Conservation (phyloP, 2,888 invertebrate species). For the Anagyrus pseudococci region DNA sequence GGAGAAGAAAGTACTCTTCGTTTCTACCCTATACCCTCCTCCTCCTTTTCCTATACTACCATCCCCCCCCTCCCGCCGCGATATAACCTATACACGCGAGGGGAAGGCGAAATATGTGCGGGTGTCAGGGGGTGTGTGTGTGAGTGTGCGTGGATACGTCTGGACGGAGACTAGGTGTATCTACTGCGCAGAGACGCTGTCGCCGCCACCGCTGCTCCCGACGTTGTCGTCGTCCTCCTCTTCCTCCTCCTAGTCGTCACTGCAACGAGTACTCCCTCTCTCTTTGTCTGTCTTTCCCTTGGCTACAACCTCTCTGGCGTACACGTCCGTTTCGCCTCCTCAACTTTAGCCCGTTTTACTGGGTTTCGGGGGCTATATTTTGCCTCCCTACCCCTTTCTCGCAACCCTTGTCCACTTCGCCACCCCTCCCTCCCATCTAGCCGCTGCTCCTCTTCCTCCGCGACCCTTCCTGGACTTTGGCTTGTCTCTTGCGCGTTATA, state of each 20-base stretch:
- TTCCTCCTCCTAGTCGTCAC: no score
- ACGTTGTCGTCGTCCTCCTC: no score
- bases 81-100: constrained; percentile 11
- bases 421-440: not conserved
- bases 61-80: constrained; percentile 38
- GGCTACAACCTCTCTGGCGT: constrained; percentile 7
- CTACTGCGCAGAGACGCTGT: constrained; percentile 8
- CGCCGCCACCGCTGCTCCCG: constrained; percentile 11
- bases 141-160: not conserved
- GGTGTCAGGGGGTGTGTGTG: not conserved
- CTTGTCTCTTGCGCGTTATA: not conserved
- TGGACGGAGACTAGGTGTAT: constrained; percentile 18
- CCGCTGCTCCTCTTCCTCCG: no score
- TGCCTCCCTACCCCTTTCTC: constrained; percentile 44
- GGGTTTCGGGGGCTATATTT: constrained; percentile 34
- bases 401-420: constrained; percentile 31
- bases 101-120: constrained; percentile 1
- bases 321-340: constrained; percentile 35
- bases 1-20: constrained; percentile 56
- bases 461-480: not conserved
- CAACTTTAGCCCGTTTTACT: constrained; percentile 30
- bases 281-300: no score
- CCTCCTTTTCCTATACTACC: constrained; percentile 40
- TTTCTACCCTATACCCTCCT: no score
- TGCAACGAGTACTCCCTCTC: no score